phyloP scores from a whole-genome alignment of 2,797 vertebrate genomes.

The Erethizon dorsatum region DNA sequence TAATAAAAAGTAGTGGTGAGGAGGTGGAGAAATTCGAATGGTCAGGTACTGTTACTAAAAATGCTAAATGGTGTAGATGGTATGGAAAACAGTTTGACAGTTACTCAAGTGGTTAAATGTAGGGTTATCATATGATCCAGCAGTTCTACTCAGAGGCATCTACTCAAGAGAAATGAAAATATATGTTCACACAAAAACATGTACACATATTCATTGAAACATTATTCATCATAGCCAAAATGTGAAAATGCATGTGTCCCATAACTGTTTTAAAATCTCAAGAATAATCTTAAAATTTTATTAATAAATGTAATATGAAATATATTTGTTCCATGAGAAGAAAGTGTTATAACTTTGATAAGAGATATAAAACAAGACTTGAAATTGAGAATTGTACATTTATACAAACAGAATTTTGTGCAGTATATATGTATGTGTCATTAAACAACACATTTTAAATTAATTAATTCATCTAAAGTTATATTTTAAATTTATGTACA shows the following conservation, averaged over 20 bases:
- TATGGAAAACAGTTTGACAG: neutral
- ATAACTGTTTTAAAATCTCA: neutral
- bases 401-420: neutral
- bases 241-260: neutral
- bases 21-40: neutral
- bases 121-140: neutral
- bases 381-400: neutral
- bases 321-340: neutral
- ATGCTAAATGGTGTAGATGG: neutral
- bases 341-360: constrained; percentile 16
- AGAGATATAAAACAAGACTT: neutral
- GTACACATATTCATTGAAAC: neutral
- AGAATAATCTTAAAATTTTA: neutral
- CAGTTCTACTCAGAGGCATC: neutral
- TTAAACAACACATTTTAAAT: neutral
- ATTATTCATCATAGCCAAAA: neutral
- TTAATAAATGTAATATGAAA: neutral
- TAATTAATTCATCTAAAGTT: neutral
- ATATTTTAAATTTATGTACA: constrained; percentile 2
- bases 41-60: neutral
- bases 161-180: neutral
- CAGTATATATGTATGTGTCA: neutral
- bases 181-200: neutral
- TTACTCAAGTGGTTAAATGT: neutral
- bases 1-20: neutral